phyloP scores from a whole-genome alignment of 1,140 invertebrate genomes.

The Gryllus bimaculatus region DNA sequence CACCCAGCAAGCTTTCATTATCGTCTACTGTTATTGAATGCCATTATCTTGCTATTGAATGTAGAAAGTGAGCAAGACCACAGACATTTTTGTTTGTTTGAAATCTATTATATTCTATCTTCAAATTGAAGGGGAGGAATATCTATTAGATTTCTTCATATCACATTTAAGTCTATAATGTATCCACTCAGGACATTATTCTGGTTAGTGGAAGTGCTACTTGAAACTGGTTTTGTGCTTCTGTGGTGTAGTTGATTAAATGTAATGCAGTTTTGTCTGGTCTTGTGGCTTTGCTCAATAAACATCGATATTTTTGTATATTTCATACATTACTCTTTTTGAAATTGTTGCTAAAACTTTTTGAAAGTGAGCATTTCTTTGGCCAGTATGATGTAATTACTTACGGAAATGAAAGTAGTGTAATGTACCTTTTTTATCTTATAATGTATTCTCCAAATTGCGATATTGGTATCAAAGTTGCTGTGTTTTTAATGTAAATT shows the following conservation, averaged over 20 bases:
- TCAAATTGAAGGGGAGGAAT: not conserved
- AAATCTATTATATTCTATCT: not conserved
- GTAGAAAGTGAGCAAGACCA: not conserved
- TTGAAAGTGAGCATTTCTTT: not conserved
- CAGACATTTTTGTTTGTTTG: not conserved
- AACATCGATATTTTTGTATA: not conserved
- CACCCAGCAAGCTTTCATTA: not conserved
- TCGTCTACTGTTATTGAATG: not conserved
- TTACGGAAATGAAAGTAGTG: not conserved
- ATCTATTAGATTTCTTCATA: not conserved
- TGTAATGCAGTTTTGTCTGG: not conserved
- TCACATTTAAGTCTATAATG: too few relatives aligned
- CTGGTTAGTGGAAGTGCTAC: not conserved
- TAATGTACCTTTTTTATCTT: not conserved
- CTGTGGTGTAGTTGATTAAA: not conserved
- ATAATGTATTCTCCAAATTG: not conserved
- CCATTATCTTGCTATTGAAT: not conserved
- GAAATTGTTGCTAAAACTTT: not conserved
- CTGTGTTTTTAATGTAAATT: not conserved
- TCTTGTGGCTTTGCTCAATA: constrained; percentile 1
- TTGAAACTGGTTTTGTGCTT: too few relatives aligned
- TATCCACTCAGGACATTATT: not conserved
- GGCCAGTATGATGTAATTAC: not conserved
- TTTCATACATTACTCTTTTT: not conserved
- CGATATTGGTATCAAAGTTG: not conserved